These are phyloP conservation scores for Coregonus sp. DNA, from an alignment of 2,797 vertebrate species.

Conservation along the genomic window DNA sequence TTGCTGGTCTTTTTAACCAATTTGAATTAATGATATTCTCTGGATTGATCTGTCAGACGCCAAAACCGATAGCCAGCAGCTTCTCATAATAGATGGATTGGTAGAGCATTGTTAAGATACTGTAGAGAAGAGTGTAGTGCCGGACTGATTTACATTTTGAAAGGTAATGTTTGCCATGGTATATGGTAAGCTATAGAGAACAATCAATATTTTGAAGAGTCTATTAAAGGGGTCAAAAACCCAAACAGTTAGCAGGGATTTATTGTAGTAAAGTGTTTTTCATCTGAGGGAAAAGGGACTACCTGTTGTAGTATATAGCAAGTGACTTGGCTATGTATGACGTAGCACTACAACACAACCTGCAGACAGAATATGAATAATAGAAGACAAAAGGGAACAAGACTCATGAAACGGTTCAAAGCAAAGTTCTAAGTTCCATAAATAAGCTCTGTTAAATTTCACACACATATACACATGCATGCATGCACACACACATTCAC, in stretches of 20 bases:
- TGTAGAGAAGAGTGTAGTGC: neutral
- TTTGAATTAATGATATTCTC: neutral
- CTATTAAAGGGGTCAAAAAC: neutral
- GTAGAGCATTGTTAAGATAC: neutral
- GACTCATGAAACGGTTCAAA: no score
- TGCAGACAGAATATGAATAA: slow-evolving; percentile 42
- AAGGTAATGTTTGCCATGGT: no score
- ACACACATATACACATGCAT: no score
- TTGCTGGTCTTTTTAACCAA: neutral
- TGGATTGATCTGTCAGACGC: neutral
- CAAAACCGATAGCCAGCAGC: neutral
- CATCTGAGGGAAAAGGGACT: neutral
- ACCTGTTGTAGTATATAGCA: neutral
- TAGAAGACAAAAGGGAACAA: neutral
- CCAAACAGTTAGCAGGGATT: neutral
- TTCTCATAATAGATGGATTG: slow-evolving; percentile 4
- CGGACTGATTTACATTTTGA: neutral
- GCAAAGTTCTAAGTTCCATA: no score
- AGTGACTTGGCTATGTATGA: neutral
- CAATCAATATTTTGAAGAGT: neutral
- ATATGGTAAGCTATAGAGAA: no score
- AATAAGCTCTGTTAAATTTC: no score
- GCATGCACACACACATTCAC: neutral
- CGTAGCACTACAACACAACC: slow-evolving; percentile 67
- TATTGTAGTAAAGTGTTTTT: neutral